These are phyloP conservation scores for Cygnus atratus DNA, from an alignment of 2,113 vertebrate species.

Conservation along the genomic window DNA sequence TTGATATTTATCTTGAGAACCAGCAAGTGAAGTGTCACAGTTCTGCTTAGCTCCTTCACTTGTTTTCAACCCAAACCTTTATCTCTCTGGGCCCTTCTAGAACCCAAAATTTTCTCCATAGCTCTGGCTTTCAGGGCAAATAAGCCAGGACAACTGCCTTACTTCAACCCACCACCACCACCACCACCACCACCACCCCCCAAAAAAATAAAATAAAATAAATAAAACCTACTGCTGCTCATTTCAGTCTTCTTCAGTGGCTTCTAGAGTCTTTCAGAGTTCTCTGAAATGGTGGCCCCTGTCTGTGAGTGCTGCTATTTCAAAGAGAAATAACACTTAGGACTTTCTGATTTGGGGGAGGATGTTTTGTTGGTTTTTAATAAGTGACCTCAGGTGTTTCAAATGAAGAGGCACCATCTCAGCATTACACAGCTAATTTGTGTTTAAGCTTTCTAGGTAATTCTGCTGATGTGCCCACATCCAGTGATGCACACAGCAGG, in stretches of 20 bases:
- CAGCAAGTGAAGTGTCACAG: not conserved
- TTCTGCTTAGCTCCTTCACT: not conserved
- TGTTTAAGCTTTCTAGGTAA: not conserved
- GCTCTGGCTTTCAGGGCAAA: not conserved
- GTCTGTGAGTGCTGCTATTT: not conserved
- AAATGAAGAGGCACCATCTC: not conserved
- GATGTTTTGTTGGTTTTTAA: not conserved
- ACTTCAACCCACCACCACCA: not conserved
- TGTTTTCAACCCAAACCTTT: not conserved
- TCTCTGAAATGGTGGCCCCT: not conserved
- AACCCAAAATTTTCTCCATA: not conserved
- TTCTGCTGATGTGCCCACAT: not conserved
- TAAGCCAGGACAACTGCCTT: not conserved
- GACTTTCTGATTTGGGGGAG: not conserved
- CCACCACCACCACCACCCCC: too few relatives aligned
- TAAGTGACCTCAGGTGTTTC: not conserved
- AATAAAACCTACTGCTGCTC: not conserved
- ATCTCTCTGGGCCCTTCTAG: not conserved
- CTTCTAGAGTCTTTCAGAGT: not conserved
- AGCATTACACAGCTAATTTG: not conserved
- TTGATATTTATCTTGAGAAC: not conserved
- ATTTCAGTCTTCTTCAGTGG: not conserved
- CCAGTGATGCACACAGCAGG: not conserved
- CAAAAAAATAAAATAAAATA: too few relatives aligned
- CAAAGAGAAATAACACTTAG: not conserved